These are phyloP conservation scores for Steromphala cineraria DNA, from an alignment of 2,888 invertebrate genomes.

Conservation along the genomic window DNA sequence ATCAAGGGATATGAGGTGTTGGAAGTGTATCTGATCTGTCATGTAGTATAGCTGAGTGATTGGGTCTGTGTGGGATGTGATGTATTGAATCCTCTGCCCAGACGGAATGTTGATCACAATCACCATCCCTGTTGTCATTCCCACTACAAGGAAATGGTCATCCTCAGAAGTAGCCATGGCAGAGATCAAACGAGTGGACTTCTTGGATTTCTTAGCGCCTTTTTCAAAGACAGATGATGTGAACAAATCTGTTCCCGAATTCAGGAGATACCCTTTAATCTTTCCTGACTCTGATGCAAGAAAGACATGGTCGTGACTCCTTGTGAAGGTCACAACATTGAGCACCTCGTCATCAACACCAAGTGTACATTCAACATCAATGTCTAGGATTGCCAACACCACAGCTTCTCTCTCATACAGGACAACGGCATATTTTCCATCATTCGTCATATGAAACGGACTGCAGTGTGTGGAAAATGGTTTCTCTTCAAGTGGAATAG, in stretches of 20 bases:
- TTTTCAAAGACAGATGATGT: not conserved
- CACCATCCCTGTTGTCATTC: constrained; percentile 32
- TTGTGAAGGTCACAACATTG: constrained; percentile 28
- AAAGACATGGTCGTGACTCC: constrained; percentile 43
- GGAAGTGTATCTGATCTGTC: constrained; percentile 37
- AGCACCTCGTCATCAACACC: constrained; percentile 31
- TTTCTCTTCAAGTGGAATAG: constrained; percentile 13
- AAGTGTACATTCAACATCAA: constrained; percentile 18
- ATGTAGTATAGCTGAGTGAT: constrained; percentile 32
- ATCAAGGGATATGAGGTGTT: constrained; percentile 36
- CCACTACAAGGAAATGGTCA: constrained; percentile 42
- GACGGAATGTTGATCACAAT: constrained; percentile 40
- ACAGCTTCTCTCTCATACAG: constrained; percentile 26
- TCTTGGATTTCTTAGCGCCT: not conserved
- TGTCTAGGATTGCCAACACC: constrained; percentile 20
- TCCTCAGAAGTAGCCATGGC: constrained; percentile 39
- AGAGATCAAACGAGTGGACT: constrained; percentile 17
- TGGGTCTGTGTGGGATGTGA: constrained; percentile 24
- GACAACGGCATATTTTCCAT: constrained; percentile 30
- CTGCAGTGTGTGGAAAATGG: not conserved
- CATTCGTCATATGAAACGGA: constrained; percentile 27
- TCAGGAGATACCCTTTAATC: constrained; percentile 35
- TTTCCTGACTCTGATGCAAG: constrained; percentile 28
- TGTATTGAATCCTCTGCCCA: constrained; percentile 26
- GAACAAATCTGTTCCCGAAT: constrained; percentile 23